Evolutionary conservation across 2,888 invertebrate species (phyloP).

Genomic region (Tinea pellionella): DNA sequence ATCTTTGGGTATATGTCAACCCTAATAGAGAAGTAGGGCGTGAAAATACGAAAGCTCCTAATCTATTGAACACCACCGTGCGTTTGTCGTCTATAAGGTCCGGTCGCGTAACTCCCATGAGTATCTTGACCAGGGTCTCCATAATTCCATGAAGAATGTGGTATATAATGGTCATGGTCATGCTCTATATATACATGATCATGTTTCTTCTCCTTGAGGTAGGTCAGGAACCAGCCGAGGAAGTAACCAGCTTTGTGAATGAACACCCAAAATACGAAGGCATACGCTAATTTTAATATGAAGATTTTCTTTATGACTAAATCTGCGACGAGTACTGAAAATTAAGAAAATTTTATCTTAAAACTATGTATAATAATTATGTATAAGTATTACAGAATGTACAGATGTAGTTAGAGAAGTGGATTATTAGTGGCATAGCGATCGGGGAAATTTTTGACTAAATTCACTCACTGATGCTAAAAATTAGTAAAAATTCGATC

Average conservation of each 20-base stretch:
- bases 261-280: conserved; percentile 51
- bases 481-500: no score
- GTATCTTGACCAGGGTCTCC: background rate
- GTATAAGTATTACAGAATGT: no score
- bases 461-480: no score
- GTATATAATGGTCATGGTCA: conserved; percentile 27
- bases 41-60: no score
- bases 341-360: background rate
- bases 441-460: no score
- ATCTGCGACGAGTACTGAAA: conserved; percentile 51
- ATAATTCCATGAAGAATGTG: conserved; percentile 14
- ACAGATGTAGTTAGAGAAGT: no score
- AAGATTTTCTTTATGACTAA: conserved; percentile 55
- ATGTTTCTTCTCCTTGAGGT: conserved; percentile 48
- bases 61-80: background rate
- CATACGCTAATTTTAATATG: conserved; percentile 51
- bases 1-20: no score
- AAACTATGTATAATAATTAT: no score
- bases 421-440: no score
- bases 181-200: conserved; percentile 30
- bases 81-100: conserved; percentile 1
- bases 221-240: conserved; percentile 51
- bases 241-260: conserved; percentile 61
- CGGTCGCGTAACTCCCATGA: background rate
- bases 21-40: no score